A percentile compares a stretch with the other conserved stretches of the same genome.
phyloP scores from a whole-genome alignment of 2,113 vertebrate genomes.

The Triplophysa dalaica region DNA sequence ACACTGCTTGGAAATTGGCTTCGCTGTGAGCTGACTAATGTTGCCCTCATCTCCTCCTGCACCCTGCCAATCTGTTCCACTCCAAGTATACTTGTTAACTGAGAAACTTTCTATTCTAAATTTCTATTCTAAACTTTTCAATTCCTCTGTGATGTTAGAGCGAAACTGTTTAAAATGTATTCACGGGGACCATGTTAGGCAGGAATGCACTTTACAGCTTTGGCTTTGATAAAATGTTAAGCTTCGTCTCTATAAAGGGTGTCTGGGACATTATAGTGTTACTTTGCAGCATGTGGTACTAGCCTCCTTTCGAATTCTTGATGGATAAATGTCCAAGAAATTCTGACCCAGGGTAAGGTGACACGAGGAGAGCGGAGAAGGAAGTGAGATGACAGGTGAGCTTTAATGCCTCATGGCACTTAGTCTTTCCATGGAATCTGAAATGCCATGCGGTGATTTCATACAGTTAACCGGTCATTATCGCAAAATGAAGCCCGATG shows the following conservation, averaged over 20 bases:
- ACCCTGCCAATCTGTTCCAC: constrained; percentile 4
- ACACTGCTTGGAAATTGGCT: constrained; percentile 3
- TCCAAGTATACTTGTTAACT: background rate
- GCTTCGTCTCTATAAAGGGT: background rate
- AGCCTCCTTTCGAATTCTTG: background rate
- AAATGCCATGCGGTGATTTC: background rate
- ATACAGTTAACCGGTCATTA: background rate
- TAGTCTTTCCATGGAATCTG: background rate
- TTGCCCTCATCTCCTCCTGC: background rate
- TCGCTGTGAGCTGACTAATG: constrained; percentile 5
- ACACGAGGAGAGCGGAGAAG: constrained; percentile 1
- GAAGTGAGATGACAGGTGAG: background rate
- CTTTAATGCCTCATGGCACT: constrained; percentile 16
- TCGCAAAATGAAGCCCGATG: background rate
- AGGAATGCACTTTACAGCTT: background rate
- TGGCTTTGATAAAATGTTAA: background rate
- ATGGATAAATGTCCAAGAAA: constrained; percentile 7
- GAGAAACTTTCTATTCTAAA: background rate
- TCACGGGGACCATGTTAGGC: background rate
- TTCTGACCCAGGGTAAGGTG: constrained; percentile 13
- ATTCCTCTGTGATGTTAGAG: background rate
- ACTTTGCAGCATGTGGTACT: background rate
- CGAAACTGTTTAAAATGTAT: no score
- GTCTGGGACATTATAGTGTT: background rate
- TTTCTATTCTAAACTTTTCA: background rate